phyloP scores from a whole-genome alignment of 92 coral and sea anemone genomes.

The Diadumene lineata region DNA sequence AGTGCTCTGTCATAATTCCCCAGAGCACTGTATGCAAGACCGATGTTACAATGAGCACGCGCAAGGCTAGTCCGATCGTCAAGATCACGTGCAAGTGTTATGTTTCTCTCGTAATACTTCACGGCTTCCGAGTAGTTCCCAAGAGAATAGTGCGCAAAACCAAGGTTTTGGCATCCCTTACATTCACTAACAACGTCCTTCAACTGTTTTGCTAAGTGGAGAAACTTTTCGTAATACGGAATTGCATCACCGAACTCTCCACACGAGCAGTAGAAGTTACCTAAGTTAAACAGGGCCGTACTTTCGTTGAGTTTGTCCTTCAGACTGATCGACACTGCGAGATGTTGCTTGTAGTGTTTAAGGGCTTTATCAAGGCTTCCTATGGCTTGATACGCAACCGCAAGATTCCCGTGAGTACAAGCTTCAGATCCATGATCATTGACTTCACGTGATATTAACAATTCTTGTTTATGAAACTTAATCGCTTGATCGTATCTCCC shows the following conservation, averaged over 20 bases:
- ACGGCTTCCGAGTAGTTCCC: constrained; percentile 89
- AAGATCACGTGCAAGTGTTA: constrained; percentile 75
- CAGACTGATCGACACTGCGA: constrained; percentile 73
- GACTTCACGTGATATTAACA: constrained; percentile 91
- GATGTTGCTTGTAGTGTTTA: constrained; percentile 91
- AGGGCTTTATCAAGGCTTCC: constrained; percentile 91
- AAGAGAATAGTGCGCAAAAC: constrained; percentile 88
- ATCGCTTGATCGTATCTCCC: constrained; percentile 94
- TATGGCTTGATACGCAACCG: constrained; percentile 96
- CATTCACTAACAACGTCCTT: constrained; percentile 81
- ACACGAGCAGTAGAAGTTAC: constrained; percentile 94
- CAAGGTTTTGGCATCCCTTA: constrained; percentile 97
- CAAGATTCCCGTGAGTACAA: constrained; percentile 96
- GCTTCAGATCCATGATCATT: constrained; percentile 92
- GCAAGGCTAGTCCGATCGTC: constrained; percentile 85
- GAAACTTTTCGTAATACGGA: constrained; percentile 85
- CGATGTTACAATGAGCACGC: constrained; percentile 87
- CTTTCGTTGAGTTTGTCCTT: constrained; percentile 87
- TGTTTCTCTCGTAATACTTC: constrained; percentile 79
- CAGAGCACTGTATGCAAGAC: constrained; percentile 87
- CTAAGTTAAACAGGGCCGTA: constrained; percentile 86
- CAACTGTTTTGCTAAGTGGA: constrained; percentile 57
- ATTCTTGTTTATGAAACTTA: constrained; percentile 93
- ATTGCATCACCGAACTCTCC: constrained; percentile 84
- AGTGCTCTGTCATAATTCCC: constrained; percentile 80